Evolutionary conservation across 2,113 vertebrate species (phyloP), one percentile per base, ranked within the genome.

Genomic region (Oreochromis tanganicae): DNA sequence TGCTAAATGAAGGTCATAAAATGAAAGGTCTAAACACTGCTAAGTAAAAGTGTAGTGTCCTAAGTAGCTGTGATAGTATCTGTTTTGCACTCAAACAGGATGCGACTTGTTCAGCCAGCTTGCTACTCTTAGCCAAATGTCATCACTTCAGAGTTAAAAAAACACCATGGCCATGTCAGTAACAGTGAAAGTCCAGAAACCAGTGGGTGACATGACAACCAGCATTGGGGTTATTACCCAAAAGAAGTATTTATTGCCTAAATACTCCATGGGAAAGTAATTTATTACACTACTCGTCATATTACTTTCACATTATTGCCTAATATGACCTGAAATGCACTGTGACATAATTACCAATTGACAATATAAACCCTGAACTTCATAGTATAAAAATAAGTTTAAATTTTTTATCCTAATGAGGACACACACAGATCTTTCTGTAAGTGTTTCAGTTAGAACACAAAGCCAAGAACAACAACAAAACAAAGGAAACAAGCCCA

Each of bases 391-490:
- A 63, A 19, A 63, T 1, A 63, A 3, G 59, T 63, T 63, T 0
- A 4, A 0, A 3, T 4, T 36, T 63, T 63, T 63, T 63, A 43
- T 43, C 3, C 3, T 71, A 43, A 14, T 24, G 38, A 71, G n/a
- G 7, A 71, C 66, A 71, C n/a, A 41, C 36, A 4, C 0, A 4
- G 12, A 41, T 5, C 0, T 68, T 24, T 43, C n/a, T 43, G 8
- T 43, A 16, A 24, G 66, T 71, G 66, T 71, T 71, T 43, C 13
- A 71, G 66, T 71, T 43, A 9, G 66, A 71, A 71, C 7, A 71
- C 66, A 71, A 71, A 43, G 36, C 36, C 36, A 14, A 21, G 19
- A 66, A 59, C 56, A 36, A 63, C 55, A 29, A 38, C 61, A 66
- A 68, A 68, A 13, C 36, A 68, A 71, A 71, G 66, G 43, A 43